Evolutionary conservation across 2,888 invertebrate species (phyloP).

Genomic region (Diaphora mendica): DNA sequence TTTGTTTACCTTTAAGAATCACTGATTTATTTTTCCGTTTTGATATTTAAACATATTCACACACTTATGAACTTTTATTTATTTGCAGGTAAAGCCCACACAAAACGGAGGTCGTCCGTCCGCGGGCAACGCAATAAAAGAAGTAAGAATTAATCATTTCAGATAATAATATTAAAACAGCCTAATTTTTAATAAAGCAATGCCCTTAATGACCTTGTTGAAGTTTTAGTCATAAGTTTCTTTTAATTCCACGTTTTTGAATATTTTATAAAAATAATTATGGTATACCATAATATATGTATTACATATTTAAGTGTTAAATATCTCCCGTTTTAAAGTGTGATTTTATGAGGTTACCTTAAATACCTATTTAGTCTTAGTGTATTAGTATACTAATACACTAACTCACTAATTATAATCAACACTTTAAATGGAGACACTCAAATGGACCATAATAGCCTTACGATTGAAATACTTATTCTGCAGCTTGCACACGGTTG

Average conservation of each 20-base stretch:
- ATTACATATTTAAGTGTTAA: not conserved
- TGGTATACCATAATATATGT: not conserved
- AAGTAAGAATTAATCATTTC: constrained; percentile 66
- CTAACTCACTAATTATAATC: not conserved
- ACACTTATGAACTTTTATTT: constrained; percentile 30
- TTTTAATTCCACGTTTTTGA: not conserved
- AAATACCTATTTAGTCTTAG: too few species aligned
- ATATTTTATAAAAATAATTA: not conserved
- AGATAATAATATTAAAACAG: not conserved
- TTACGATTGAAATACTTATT: constrained; percentile 7
- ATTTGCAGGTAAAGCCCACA: constrained; percentile 85
- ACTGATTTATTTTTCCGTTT: not conserved
- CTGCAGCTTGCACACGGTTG: constrained; percentile 88
- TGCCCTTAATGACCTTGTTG: not conserved
- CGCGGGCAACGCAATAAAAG: constrained; percentile 84
- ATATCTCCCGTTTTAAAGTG: not conserved
- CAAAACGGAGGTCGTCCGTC: constrained; percentile 87
- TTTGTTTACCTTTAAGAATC: not conserved
- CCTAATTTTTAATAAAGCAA: not conserved
- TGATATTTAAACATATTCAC: not conserved
- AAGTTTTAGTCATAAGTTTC: not conserved
- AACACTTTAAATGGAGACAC: not conserved
- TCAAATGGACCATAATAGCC: not conserved
- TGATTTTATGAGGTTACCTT: not conserved
- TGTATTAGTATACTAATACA: too few species aligned